phyloP scores from a whole-genome alignment of 2,888 invertebrate genomes.

The Caenorhabditis parvicauda region DNA sequence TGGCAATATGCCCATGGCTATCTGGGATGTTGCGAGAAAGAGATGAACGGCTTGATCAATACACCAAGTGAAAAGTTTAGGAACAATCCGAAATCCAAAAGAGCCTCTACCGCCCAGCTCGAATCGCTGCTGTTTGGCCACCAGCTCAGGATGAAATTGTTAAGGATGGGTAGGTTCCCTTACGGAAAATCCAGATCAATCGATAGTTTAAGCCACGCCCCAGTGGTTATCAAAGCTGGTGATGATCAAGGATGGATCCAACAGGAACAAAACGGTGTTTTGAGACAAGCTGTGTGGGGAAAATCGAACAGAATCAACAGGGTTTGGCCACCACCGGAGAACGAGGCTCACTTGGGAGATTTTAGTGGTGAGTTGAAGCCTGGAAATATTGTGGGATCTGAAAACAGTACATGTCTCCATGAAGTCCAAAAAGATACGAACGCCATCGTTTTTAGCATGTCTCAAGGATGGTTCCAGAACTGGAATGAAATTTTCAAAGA shows the following conservation, averaged over 20 bases:
- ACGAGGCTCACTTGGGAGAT: conserved; percentile 7
- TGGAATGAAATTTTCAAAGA: too few relatives aligned
- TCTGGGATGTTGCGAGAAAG: too few relatives aligned
- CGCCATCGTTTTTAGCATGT: too few relatives aligned
- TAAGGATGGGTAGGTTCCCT: conserved; percentile 29
- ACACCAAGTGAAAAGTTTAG: too few relatives aligned
- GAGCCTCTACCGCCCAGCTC: conserved; percentile 49
- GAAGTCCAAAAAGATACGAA: too few relatives aligned
- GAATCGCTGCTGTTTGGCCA: conserved; percentile 54
- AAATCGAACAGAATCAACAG: conserved; percentile 38
- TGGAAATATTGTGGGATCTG: too few relatives aligned
- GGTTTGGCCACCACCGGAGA: conserved; percentile 54
- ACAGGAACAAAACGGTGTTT: conserved; percentile 26
- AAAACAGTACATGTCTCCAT: too few relatives aligned
- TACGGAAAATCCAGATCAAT: too few relatives aligned
- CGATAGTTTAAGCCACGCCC: conserved; percentile 25
- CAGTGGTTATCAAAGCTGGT: conserved; percentile 33
- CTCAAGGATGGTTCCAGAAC: too few relatives aligned
- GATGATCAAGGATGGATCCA: conserved; percentile 58
- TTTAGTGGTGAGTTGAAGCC: conserved; percentile 10
- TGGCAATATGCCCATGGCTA: too few relatives aligned
- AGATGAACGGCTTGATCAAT: too few relatives aligned
- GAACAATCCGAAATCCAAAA: conserved; percentile 38
- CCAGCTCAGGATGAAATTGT: conserved; percentile 52
- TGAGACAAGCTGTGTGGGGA: conserved; percentile 27